Percentiles rank a stretch among this genome's conserved stretches.
phyloP scores from a whole-genome alignment of 2,797 vertebrate genomes.

The Clarias pachynema region DNA sequence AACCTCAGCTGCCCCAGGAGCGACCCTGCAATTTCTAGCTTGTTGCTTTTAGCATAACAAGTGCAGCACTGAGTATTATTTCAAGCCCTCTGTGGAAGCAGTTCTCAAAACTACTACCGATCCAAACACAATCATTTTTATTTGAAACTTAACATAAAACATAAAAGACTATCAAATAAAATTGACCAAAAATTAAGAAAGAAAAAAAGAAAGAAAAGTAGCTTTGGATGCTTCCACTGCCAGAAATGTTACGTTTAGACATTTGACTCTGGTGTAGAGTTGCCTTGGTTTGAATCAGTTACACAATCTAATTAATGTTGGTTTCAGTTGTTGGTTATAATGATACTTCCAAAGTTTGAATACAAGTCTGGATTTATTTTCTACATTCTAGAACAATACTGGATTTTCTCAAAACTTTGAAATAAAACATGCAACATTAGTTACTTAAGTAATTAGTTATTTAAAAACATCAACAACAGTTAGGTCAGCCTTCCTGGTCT shows the following conservation, averaged over 20 bases:
- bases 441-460: too few relatives aligned
- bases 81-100: not conserved
- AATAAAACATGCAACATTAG: too few relatives aligned
- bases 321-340: not conserved
- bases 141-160: slow-evolving; percentile 8
- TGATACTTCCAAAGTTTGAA: not conserved
- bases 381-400: too few relatives aligned
- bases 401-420: too few relatives aligned
- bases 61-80: not conserved
- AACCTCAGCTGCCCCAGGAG: not conserved
- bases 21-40: not conserved
- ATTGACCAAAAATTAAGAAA: not conserved
- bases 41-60: not conserved
- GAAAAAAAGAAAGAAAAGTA: not conserved
- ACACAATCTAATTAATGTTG: not conserved
- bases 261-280: not conserved
- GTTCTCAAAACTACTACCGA: not conserved
- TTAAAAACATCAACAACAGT: too few relatives aligned
- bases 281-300: not conserved
- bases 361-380: too few relatives aligned
- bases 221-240: not conserved
- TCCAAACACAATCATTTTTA: not conserved
- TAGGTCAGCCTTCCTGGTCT: too few relatives aligned
- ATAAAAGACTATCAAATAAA: not conserved
- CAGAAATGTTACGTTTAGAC: too few relatives aligned